These are phyloP conservation scores for Pemphredon lugubris DNA, from an alignment of 2,888 invertebrate species.

Conservation along the genomic window DNA sequence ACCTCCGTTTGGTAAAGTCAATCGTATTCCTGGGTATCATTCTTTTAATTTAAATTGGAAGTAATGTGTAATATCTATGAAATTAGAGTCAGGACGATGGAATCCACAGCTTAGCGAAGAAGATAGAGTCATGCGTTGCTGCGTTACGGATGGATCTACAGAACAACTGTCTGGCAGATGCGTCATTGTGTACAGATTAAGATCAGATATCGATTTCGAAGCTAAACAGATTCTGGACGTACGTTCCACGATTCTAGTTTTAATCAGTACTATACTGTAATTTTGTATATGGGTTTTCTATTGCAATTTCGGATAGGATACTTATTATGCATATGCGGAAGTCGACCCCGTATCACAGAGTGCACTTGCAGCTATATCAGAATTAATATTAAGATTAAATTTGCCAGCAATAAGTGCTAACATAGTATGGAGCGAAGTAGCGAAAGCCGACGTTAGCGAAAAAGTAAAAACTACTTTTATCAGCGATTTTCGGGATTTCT, in stretches of 20 bases:
- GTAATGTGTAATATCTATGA: constrained; percentile 10
- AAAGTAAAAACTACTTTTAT: constrained; percentile 83
- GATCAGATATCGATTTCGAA: constrained; percentile 84
- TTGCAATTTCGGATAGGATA: constrained; percentile 70
- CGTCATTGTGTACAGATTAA: constrained; percentile 87
- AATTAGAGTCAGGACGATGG: constrained; percentile 85
- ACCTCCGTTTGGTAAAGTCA: constrained; percentile 84
- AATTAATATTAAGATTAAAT: constrained; percentile 76
- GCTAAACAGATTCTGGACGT: constrained; percentile 87
- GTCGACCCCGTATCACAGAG: constrained; percentile 73
- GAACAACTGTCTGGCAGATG: constrained; percentile 85
- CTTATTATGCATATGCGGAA: constrained; percentile 77
- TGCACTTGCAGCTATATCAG: constrained; percentile 73
- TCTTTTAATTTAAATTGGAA: not conserved
- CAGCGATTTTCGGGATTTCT: constrained; percentile 83
- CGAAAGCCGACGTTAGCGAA: constrained; percentile 80
- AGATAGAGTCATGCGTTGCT: constrained; percentile 82
- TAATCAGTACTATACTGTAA: too few relatives aligned
- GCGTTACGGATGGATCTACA: constrained; percentile 85
- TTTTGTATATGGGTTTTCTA: not conserved
- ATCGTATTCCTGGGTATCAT: not conserved
- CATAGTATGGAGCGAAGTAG: constrained; percentile 83
- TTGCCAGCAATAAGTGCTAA: constrained; percentile 81
- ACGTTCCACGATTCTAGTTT: constrained; percentile 66
- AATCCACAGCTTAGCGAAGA: constrained; percentile 77